phyloP scores from a whole-genome alignment of 2,888 invertebrate species.

The Gerris lacustris region DNA sequence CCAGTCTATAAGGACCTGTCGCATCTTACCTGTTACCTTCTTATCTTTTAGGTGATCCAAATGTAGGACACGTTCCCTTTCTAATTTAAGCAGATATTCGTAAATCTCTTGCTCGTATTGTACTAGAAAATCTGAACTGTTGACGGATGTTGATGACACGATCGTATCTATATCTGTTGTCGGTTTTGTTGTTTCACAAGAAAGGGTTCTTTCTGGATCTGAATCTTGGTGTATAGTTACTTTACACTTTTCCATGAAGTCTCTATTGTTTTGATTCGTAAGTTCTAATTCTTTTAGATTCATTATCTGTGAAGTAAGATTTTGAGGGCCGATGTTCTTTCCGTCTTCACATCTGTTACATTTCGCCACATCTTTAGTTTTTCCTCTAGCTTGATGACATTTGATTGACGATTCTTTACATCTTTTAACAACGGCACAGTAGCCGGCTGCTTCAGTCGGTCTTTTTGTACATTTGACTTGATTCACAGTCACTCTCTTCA shows the following conservation, averaged over 20 bases:
- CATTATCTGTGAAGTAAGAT: not conserved
- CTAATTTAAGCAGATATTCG: not conserved
- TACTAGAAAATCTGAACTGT: not conserved
- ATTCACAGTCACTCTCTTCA: not conserved
- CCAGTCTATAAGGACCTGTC: constrained; percentile 85
- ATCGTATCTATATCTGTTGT: not conserved
- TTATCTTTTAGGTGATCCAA: constrained; percentile 55
- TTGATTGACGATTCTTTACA: not conserved
- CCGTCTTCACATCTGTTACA: not conserved
- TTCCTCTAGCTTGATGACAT: not conserved
- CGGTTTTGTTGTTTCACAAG: constrained; percentile 5
- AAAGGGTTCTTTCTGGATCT: not conserved
- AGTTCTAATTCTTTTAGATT: not conserved
- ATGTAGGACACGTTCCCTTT: constrained; percentile 46
- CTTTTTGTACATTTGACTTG: not conserved
- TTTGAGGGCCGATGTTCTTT: not conserved
- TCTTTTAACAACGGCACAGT: not conserved
- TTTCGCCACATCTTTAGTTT: not conserved
- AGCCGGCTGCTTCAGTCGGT: not conserved
- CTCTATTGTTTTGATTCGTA: not conserved
- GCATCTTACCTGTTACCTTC: constrained; percentile 69
- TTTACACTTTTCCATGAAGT: too few relatives aligned
- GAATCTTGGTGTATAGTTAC: not conserved
- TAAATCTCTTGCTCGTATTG: not conserved
- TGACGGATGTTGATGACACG: not conserved